A percentile compares a stretch with the other conserved stretches of the same genome.
Conservation (phyloP, 2,113 vertebrate genomes). For the Tetrao urogallus region DNA sequence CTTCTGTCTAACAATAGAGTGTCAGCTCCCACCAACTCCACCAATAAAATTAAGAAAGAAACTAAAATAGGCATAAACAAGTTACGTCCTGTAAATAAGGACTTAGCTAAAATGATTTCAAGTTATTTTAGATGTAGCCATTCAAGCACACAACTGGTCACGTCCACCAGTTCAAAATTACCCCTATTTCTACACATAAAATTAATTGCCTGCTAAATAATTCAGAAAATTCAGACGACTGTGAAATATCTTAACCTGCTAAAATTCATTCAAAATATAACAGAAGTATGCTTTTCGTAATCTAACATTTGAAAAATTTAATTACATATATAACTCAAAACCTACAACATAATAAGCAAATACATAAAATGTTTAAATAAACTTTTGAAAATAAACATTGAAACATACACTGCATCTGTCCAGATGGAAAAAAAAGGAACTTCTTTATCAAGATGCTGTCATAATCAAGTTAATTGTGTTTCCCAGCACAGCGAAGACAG, state of each 20-base stretch:
- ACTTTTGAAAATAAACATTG: neutral
- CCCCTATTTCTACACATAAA: neutral
- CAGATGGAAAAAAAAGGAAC: neutral
- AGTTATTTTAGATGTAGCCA: neutral
- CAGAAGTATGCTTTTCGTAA: neutral
- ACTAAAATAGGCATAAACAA: neutral
- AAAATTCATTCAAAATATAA: neutral
- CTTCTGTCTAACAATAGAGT: neutral
- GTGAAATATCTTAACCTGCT: neutral
- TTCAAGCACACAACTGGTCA: neutral
- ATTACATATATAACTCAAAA: neutral
- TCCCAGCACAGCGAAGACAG: neutral
- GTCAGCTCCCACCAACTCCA: neutral
- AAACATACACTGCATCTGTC: neutral
- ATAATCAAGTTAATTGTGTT: neutral
- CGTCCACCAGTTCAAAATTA: neutral
- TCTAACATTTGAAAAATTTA: neutral
- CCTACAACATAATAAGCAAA: neutral
- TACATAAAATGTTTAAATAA: neutral
- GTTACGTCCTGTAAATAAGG: neutral
- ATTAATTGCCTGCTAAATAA: neutral
- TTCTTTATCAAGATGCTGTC: neutral
- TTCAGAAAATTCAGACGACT: neutral
- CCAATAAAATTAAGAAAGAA: neutral
- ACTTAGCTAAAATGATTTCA: neutral